phyloP scores from a whole-genome alignment of 2,113 vertebrate species.

The Saguinus midas region DNA sequence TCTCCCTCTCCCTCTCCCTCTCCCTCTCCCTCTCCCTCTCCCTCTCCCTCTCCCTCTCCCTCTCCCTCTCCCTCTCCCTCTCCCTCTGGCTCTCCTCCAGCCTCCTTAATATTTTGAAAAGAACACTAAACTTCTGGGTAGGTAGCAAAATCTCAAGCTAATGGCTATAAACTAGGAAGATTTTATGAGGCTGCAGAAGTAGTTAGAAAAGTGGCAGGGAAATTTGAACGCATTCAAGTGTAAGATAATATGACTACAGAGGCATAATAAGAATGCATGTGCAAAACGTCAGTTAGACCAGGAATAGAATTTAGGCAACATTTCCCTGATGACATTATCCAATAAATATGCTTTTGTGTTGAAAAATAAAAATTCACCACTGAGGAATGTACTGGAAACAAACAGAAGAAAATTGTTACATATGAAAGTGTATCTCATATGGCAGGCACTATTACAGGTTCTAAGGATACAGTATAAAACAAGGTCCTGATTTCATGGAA shows the following conservation, averaged over 20 bases:
- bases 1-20: no score
- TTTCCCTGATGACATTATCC: not conserved
- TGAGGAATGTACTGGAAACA: not conserved
- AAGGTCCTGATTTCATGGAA: not conserved
- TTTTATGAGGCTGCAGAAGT: not conserved
- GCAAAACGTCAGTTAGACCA: not conserved
- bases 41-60: no score
- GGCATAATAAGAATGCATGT: not conserved
- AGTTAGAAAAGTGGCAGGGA: not conserved
- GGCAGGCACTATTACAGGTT: not conserved
- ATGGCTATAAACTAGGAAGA: not conserved
- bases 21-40: no score
- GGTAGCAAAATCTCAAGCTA: not conserved
- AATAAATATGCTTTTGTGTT: not conserved
- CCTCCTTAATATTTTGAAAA: constrained; percentile 34
- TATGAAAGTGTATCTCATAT: not conserved
- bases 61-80: no score
- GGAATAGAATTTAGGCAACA: not conserved
- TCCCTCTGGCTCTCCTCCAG: no score
- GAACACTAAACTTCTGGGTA: not conserved
- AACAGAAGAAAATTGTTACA: not conserved
- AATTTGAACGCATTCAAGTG: not conserved
- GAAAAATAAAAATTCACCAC: not conserved
- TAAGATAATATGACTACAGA: not conserved
- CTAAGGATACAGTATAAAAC: not conserved